These are phyloP conservation scores for Aleadryas rufinucha DNA, from an alignment of 2,113 vertebrate species.

Conservation along the genomic window DNA sequence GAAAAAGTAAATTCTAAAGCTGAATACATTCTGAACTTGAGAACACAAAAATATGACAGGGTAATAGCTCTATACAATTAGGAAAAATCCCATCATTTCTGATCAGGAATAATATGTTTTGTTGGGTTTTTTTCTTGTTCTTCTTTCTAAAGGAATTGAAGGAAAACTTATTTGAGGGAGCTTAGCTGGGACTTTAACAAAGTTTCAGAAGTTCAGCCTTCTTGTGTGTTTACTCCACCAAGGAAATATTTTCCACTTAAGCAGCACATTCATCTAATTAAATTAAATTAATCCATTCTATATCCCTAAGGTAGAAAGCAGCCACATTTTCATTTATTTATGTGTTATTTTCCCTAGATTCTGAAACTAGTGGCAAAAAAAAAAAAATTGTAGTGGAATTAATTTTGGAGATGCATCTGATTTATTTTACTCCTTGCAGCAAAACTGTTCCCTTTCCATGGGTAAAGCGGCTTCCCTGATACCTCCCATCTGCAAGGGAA, in stretches of 20 bases:
- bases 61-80: neutral
- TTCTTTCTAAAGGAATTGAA: neutral
- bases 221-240: neutral
- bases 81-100: neutral
- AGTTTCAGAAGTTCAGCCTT: neutral
- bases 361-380: neutral
- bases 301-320: neutral
- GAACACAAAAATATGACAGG: neutral
- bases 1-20: neutral
- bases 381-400: neutral
- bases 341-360: constrained; percentile 18
- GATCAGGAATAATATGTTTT: neutral
- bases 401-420: constrained; percentile 44
- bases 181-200: neutral
- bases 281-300: constrained; percentile 36
- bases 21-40: neutral
- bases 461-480: neutral
- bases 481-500: constrained; percentile 16
- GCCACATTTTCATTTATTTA: constrained; percentile 19
- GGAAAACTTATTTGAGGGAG: neutral
- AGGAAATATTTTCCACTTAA: constrained; percentile 16
- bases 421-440: constrained; percentile 35
- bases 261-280: constrained; percentile 19
- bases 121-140: fast-evolving
- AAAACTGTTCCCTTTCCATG: constrained; percentile 14